Evolutionary conservation across 2,113 vertebrate genomes (phyloP).

Genomic region (Coturnix japonica): DNA sequence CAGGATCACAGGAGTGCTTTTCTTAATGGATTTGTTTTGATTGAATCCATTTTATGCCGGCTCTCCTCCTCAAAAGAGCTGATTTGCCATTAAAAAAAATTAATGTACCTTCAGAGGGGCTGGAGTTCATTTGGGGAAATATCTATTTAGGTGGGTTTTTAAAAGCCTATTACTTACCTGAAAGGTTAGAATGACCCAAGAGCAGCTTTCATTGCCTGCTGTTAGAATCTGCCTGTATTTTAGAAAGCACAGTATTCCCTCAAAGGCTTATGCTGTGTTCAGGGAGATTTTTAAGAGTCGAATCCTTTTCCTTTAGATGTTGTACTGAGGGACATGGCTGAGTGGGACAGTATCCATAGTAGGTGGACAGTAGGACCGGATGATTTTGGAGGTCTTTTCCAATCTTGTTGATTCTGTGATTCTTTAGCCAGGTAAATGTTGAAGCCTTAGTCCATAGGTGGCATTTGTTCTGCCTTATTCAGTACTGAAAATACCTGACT

Average conservation of each 20-base stretch:
- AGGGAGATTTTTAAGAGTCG: background rate
- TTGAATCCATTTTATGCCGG: background rate
- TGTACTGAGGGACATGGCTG: background rate
- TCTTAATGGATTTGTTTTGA: background rate
- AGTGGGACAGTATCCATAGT: background rate
- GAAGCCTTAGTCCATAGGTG: too few species aligned
- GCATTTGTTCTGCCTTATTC: too few species aligned
- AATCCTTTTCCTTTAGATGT: background rate
- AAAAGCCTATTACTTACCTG: background rate
- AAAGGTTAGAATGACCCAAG: conserved; percentile 2
- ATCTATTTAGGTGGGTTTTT: background rate
- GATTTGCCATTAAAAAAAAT: background rate
- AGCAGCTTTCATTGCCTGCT: conserved; percentile 4
- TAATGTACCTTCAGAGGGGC: background rate
- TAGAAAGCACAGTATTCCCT: background rate
- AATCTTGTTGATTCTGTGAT: background rate
- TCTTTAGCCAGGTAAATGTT: too few species aligned
- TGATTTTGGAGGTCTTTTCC: background rate
- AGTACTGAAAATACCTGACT: too few species aligned
- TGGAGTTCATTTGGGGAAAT: conserved; percentile 6
- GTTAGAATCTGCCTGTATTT: background rate
- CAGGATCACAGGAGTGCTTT: background rate
- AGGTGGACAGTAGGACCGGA: background rate
- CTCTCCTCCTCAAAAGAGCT: background rate
- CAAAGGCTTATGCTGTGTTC: background rate